Evolutionary conservation across 2,113 vertebrate species (phyloP).

Genomic region (Suricata suricatta): DNA sequence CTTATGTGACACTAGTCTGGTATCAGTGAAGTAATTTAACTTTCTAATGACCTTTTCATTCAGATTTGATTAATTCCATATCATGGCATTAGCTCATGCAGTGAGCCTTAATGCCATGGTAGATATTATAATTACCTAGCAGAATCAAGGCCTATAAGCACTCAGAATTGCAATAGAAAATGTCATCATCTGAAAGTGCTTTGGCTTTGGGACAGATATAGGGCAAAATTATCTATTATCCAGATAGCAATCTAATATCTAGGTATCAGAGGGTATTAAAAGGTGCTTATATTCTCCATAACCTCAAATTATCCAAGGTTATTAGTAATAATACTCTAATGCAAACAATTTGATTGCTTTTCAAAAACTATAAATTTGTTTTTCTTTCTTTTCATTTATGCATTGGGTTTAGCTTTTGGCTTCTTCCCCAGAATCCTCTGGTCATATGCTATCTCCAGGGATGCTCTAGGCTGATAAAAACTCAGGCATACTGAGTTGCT

Average conservation of each 20-base stretch:
- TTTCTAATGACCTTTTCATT: slow-evolving; percentile 83
- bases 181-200: slow-evolving; percentile 50
- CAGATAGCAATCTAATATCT: slow-evolving; percentile 3
- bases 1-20: slow-evolving; percentile 21
- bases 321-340: slow-evolving; percentile 21
- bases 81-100: slow-evolving; percentile 77
- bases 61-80: slow-evolving; percentile 79
- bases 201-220: slow-evolving; percentile 48
- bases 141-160: slow-evolving; percentile 38
- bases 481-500: neutral
- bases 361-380: slow-evolving; percentile 31
- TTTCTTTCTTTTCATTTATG: slow-evolving; percentile 12
- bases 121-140: slow-evolving; percentile 80
- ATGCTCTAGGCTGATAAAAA: slow-evolving; percentile 38
- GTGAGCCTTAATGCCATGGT: slow-evolving; percentile 72
- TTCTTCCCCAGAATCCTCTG: neutral
- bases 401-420: slow-evolving; percentile 7
- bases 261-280: slow-evolving; percentile 5
- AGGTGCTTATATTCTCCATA: neutral
- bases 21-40: slow-evolving; percentile 74
- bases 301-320: slow-evolving; percentile 45
- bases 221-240: slow-evolving; percentile 47
- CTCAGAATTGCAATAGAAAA: slow-evolving; percentile 68
- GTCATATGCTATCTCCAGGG: neutral
- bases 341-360: slow-evolving; percentile 53